phyloP scores from a whole-genome alignment of 2,888 invertebrate genomes.

The Cantharis rustica region DNA sequence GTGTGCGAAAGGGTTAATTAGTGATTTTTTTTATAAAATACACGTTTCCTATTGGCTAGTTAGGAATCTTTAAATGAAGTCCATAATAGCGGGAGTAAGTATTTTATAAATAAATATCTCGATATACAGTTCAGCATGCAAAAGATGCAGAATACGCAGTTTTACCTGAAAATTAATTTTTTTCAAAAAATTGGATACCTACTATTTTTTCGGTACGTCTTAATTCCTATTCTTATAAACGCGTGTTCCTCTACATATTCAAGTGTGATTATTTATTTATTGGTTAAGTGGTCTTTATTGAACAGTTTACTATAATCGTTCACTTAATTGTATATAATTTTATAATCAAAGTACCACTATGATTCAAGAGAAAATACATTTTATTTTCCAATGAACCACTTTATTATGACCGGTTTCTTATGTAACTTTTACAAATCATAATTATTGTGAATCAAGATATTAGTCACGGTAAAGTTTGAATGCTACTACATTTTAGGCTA shows the following conservation, averaged over 20 bases:
- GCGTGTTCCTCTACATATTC: neutral
- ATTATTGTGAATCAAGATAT: neutral
- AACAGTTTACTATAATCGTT: neutral
- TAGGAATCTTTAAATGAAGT: too few relatives aligned
- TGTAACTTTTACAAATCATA: neutral
- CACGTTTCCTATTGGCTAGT: too few relatives aligned
- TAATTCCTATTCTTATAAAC: neutral
- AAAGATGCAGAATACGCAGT: neutral
- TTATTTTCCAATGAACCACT: neutral
- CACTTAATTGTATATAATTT: neutral
- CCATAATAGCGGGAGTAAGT: too few relatives aligned
- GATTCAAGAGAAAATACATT: neutral
- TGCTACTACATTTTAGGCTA: neutral
- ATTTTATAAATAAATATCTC: too few relatives aligned
- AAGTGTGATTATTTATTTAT: neutral
- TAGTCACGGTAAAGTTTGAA: neutral
- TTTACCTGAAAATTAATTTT: neutral
- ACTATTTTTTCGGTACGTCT: neutral
- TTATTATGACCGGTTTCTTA: neutral
- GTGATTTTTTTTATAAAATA: too few relatives aligned
- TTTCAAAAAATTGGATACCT: neutral
- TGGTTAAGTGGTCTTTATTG: neutral
- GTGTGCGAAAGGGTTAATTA: too few relatives aligned
- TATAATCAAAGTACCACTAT: neutral
- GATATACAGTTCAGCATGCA: too few relatives aligned